phyloP scores from a whole-genome alignment of 2,888 invertebrate genomes.

The Sesamia inferens region DNA sequence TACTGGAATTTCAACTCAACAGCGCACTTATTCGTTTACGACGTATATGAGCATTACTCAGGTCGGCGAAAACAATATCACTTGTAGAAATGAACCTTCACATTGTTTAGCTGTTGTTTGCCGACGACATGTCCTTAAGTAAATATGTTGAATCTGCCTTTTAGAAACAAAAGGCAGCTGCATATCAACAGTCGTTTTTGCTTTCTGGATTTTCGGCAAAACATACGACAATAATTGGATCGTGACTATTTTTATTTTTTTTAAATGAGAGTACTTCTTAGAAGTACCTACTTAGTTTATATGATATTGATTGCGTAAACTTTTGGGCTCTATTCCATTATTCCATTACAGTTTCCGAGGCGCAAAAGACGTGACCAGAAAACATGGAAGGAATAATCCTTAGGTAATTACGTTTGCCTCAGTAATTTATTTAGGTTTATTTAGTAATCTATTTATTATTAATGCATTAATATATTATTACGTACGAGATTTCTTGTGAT shows the following conservation, averaged over 20 bases:
- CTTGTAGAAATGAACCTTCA: conserved; percentile 37
- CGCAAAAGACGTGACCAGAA: conserved; percentile 70
- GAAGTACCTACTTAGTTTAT: conserved; percentile 36
- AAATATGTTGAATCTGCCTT: conserved; percentile 45
- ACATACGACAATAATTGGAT: no score
- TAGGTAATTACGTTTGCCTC: conserved; percentile 50
- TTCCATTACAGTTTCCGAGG: conserved; percentile 63
- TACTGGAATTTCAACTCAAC: conserved; percentile 39
- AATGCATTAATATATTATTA: conserved; percentile 8
- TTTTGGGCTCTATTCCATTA: conserved; percentile 66
- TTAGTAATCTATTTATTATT: conserved; percentile 25
- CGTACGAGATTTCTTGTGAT: not conserved
- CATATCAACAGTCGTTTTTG: not conserved
- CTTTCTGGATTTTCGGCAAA: not conserved
- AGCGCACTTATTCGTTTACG: conserved; percentile 16
- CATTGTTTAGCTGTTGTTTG: conserved; percentile 46
- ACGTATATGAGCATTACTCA: conserved; percentile 45
- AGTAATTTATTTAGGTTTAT: conserved; percentile 36
- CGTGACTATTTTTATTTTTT: no score
- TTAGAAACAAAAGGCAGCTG: conserved; percentile 9
- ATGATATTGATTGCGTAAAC: conserved; percentile 66
- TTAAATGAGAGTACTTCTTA: conserved; percentile 21
- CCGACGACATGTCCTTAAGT: conserved; percentile 16
- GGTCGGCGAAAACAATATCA: conserved; percentile 53
- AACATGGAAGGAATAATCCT: conserved; percentile 60